phyloP scores from a whole-genome alignment of 1,140 invertebrate species.

The Drosophila sulfurigaster region DNA sequence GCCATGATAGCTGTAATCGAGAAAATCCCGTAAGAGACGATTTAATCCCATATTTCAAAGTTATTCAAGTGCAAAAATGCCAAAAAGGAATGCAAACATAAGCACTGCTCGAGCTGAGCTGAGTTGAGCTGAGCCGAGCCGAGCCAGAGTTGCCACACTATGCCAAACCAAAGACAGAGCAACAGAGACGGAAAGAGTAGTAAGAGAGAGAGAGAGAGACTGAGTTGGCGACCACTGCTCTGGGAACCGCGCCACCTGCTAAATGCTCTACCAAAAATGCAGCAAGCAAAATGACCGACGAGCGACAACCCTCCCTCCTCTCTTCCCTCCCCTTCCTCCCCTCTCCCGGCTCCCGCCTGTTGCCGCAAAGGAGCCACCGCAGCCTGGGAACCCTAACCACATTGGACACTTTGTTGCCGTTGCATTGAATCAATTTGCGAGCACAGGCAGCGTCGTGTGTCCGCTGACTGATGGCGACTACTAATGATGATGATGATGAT shows the following conservation, averaged over 20 bases:
- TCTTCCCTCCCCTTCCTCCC: not conserved
- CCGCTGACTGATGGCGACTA: conserved; percentile 45
- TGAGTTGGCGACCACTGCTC: conserved; percentile 24
- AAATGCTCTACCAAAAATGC: conserved; percentile 43
- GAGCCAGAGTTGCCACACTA: conserved; percentile 52
- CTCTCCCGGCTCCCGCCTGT: not conserved
- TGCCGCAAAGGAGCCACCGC: conserved; percentile 19
- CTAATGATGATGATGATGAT: not conserved
- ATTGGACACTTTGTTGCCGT: conserved; percentile 53
- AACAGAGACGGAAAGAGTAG: not conserved
- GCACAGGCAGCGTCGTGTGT: conserved; percentile 32
- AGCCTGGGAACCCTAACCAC: conserved; percentile 36
- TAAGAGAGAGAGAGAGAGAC: conserved; percentile 2
- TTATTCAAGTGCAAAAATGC: conserved; percentile 84
- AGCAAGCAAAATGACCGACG: conserved; percentile 24
- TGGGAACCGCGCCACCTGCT: conserved; percentile 74
- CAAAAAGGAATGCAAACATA: conserved; percentile 84
- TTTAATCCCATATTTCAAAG: conserved; percentile 84
- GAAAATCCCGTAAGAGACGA: conserved; percentile 83
- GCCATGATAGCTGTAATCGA: conserved; percentile 81
- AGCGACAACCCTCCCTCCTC: not conserved
- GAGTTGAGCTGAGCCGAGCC: conserved; percentile 4
- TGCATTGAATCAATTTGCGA: conserved; percentile 56
- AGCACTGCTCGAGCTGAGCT: conserved; percentile 58
- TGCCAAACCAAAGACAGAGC: conserved; percentile 25